Conservation (phyloP, 2,113 vertebrate species). For the Sitta europaea region DNA sequence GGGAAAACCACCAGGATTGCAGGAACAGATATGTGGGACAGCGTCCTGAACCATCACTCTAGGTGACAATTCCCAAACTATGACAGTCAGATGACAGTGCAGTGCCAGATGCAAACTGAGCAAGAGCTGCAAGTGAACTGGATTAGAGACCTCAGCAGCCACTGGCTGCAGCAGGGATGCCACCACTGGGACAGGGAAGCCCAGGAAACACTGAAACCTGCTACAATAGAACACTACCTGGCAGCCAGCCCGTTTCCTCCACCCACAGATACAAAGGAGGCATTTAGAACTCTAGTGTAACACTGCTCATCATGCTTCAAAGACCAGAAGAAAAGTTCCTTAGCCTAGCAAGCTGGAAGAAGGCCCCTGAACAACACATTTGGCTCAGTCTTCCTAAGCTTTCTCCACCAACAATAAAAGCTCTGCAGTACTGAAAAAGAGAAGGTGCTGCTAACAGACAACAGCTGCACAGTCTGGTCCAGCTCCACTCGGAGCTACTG, state of each 20-base stretch:
- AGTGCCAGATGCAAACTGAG: background rate
- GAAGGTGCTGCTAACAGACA: background rate
- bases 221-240: background rate
- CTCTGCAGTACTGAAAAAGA: background rate
- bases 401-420: background rate
- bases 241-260: background rate
- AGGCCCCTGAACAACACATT: background rate
- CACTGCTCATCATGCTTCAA: background rate
- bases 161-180: background rate
- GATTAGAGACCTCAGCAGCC: background rate
- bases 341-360: background rate
- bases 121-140: background rate
- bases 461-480: background rate
- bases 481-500: background rate
- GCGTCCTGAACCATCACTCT: background rate
- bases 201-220: background rate
- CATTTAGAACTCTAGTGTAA: background rate
- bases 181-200: background rate
- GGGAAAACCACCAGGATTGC: background rate
- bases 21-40: rapidly evolving
- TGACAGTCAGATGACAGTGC: background rate
- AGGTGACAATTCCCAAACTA: background rate
- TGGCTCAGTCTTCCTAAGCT: background rate
- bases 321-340: background rate
- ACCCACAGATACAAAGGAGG: background rate